Percentiles rank a stretch among this genome's conserved stretches.
Conservation (phyloP, 2,888 invertebrate genomes). For the Tipula vernalis region DNA sequence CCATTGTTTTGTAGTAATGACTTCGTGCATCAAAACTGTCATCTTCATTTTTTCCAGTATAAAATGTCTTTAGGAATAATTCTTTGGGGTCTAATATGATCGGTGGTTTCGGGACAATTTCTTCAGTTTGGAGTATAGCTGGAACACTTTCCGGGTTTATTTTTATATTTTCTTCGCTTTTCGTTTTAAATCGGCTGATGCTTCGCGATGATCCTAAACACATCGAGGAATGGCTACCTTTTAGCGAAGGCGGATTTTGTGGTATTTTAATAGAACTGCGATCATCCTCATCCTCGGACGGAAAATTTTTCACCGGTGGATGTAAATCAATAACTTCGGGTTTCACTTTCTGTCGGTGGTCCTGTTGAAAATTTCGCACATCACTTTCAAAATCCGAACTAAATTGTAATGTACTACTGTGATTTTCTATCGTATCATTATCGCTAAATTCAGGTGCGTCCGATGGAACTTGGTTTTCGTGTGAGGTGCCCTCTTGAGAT, state of each 20-base stretch:
- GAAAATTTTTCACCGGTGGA: neutral
- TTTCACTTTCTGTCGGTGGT: neutral
- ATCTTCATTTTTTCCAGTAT: neutral
- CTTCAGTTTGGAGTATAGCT: neutral
- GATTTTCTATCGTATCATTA: neutral
- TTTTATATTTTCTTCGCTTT: neutral
- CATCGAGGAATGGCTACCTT: neutral
- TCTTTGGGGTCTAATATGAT: neutral
- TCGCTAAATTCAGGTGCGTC: neutral
- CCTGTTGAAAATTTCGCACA: neutral
- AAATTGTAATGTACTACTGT: neutral
- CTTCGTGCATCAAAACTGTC: neutral
- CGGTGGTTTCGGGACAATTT: neutral
- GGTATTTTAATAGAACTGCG: neutral
- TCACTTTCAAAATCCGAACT: neutral
- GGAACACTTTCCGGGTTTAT: neutral
- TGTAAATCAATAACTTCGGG: neutral
- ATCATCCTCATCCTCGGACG: neutral
- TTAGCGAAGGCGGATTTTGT: neutral
- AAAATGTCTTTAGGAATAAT: neutral
- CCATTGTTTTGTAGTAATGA: constrained; percentile 7
- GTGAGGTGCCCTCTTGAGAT: neutral
- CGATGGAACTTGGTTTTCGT: neutral
- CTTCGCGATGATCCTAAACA: neutral
- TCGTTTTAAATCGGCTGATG: neutral